phyloP scores from a whole-genome alignment of 2,113 vertebrate genomes.

The Probosciger aterrimus region DNA sequence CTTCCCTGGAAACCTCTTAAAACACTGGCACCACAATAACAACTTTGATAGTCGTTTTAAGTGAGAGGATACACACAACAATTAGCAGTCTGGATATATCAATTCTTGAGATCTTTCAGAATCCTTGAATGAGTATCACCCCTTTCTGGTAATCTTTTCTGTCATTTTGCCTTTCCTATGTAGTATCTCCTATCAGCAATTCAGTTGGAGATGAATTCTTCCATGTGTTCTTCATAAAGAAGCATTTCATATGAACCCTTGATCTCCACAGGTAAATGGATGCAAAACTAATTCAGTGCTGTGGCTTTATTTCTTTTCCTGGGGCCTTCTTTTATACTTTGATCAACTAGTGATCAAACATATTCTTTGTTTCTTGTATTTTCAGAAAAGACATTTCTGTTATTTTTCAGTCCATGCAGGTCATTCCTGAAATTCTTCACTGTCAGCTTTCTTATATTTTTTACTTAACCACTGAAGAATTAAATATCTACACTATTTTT shows the following conservation, averaged over 20 bases:
- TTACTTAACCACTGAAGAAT: neutral
- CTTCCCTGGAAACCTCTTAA: slow-evolving; percentile 10
- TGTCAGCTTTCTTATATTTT: neutral
- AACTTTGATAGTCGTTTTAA: neutral
- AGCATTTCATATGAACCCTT: neutral
- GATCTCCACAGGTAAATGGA: neutral
- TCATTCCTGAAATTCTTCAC: neutral
- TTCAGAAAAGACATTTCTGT: neutral
- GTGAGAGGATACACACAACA: slow-evolving; percentile 21
- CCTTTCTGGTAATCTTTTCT: neutral
- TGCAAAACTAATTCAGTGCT: neutral
- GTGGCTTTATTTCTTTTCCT: neutral
- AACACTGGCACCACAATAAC: slow-evolving; percentile 14
- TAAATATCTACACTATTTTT: neutral
- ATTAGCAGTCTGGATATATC: neutral
- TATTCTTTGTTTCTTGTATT: neutral
- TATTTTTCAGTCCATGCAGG: neutral
- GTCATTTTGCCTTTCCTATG: neutral
- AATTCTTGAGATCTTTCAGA: neutral
- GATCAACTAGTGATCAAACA: neutral
- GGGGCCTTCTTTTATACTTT: neutral
- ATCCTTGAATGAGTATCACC: neutral
- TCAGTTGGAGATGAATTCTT: neutral
- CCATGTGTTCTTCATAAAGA: neutral
- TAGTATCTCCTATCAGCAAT: neutral